phyloP scores from a whole-genome alignment of 2,797 vertebrate species.

The Uromys caudimaculatus region DNA sequence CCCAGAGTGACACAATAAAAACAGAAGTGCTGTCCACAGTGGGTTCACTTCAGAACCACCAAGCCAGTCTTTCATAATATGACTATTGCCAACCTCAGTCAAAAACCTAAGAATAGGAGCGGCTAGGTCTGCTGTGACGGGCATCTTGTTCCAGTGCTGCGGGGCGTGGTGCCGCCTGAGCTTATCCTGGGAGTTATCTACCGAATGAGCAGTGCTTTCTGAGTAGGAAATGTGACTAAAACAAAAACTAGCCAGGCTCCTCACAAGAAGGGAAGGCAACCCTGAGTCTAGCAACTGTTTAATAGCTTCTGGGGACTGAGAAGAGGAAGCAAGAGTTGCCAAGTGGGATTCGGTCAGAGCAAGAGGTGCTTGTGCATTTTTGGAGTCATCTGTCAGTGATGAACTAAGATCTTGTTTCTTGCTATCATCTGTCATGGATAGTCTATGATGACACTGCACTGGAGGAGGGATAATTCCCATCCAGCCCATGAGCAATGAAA shows the following conservation, averaged over 20 bases:
- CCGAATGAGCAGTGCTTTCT: constrained; percentile 91
- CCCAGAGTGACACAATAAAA: constrained; percentile 97
- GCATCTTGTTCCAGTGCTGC: constrained; percentile 89
- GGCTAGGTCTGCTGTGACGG: constrained; percentile 94
- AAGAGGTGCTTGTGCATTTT: constrained; percentile 94
- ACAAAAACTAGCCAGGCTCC: constrained; percentile 96
- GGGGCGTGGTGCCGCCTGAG: constrained; percentile 91
- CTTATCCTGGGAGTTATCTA: constrained; percentile 90
- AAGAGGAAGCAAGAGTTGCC: constrained; percentile 95
- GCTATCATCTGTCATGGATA: constrained; percentile 97
- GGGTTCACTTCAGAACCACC: constrained; percentile 99
- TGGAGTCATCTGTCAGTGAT: constrained; percentile 96
- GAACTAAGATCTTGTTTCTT: constrained; percentile 96
- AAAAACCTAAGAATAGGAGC: constrained; percentile 97
- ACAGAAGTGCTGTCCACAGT: constrained; percentile 97
- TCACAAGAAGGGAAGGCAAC: constrained; percentile 95
- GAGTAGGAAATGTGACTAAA: constrained; percentile 93
- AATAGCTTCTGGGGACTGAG: constrained; percentile 98
- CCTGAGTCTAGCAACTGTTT: constrained; percentile 97
- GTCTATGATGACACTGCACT: constrained; percentile 92
- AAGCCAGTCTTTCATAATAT: constrained; percentile 99
- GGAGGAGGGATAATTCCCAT: constrained; percentile 95
- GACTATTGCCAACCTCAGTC: constrained; percentile 98
- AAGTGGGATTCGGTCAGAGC: constrained; percentile 95
- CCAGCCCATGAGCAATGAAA: constrained; percentile 99